A percentile compares a stretch with the other conserved stretches of the same genome.
Evolutionary conservation across 2,888 invertebrate genomes (phyloP).

Genomic region (Thecocarcelia acutangulata): DNA sequence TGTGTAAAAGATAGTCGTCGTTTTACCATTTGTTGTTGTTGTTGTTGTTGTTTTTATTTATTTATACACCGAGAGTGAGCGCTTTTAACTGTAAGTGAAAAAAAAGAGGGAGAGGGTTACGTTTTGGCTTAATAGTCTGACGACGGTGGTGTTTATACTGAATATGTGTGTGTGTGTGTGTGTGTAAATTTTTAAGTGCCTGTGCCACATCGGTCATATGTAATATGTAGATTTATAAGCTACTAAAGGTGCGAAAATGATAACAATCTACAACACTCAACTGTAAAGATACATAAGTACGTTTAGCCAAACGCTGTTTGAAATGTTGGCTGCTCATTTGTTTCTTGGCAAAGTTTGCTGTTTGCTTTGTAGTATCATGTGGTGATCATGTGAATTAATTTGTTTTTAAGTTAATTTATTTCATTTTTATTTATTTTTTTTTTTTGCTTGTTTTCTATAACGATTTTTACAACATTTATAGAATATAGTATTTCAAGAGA

Average conservation of each 20-base stretch:
- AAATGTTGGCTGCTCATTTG: slow-evolving; percentile 41
- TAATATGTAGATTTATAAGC: slow-evolving; percentile 71
- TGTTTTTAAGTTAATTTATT: slow-evolving; percentile 69
- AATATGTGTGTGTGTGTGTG: not conserved
- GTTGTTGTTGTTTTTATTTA: no score
- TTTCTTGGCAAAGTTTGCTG: slow-evolving; percentile 25
- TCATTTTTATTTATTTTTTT: slow-evolving; percentile 66
- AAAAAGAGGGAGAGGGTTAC: slow-evolving; percentile 3
- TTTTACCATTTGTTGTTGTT: slow-evolving; percentile 29
- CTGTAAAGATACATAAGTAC: slow-evolving; percentile 58
- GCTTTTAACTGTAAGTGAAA: not conserved
- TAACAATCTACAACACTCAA: slow-evolving; percentile 70
- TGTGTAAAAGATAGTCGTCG: slow-evolving; percentile 50
- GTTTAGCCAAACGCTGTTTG: slow-evolving; percentile 49
- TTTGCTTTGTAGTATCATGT: slow-evolving; percentile 55
- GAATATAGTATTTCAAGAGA: no score
- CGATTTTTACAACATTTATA: not conserved
- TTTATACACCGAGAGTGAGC: slow-evolving; percentile 11
- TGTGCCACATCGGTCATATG: slow-evolving; percentile 66
- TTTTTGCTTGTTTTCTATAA: slow-evolving; percentile 6
- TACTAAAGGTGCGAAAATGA: slow-evolving; percentile 71
- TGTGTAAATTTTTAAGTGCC: slow-evolving; percentile 40
- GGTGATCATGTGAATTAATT: slow-evolving; percentile 68
- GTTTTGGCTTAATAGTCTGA: not conserved
- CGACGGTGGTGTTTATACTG: slow-evolving; percentile 2